Conservation (phyloP, 2,113 vertebrate genomes). For the Pomatorhinus ruficollis region DNA sequence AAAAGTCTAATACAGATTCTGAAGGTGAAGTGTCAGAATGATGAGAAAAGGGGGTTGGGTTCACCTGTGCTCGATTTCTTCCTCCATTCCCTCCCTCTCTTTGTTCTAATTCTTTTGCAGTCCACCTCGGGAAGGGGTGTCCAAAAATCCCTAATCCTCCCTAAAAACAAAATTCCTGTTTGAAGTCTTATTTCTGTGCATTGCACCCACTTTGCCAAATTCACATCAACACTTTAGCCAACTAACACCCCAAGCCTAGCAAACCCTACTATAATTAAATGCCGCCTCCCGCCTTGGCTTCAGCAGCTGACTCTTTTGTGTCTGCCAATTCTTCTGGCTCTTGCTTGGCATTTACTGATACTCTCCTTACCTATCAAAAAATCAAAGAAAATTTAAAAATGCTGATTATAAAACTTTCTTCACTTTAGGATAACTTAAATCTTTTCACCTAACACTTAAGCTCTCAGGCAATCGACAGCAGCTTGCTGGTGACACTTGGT, state of each 20-base stretch:
- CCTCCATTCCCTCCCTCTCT: background rate
- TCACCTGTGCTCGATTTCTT: background rate
- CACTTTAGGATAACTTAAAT: background rate
- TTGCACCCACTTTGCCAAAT: background rate
- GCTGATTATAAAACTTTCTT: background rate
- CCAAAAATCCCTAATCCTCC: background rate
- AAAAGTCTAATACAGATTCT: background rate
- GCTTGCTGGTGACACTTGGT: background rate
- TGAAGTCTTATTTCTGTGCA: background rate
- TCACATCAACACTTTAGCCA: slow-evolving; percentile 33
- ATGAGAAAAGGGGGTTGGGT: background rate
- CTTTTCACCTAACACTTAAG: background rate
- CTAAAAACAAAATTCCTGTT: background rate
- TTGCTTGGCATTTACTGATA: background rate
- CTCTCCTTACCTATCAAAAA: background rate
- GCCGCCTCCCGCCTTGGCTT: background rate
- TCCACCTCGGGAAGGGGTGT: background rate
- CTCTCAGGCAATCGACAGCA: background rate
- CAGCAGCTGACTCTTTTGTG: background rate
- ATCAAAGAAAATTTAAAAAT: background rate
- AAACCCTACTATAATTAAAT: slow-evolving; percentile 40
- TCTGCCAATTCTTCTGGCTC: slow-evolving; percentile 1
- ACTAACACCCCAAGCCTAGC: background rate
- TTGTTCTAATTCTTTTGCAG: background rate
- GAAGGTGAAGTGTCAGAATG: background rate